Conservation (phyloP, 35 echinoderm and acorn worm genomes). For the Apostichopus parvimensis region DNA sequence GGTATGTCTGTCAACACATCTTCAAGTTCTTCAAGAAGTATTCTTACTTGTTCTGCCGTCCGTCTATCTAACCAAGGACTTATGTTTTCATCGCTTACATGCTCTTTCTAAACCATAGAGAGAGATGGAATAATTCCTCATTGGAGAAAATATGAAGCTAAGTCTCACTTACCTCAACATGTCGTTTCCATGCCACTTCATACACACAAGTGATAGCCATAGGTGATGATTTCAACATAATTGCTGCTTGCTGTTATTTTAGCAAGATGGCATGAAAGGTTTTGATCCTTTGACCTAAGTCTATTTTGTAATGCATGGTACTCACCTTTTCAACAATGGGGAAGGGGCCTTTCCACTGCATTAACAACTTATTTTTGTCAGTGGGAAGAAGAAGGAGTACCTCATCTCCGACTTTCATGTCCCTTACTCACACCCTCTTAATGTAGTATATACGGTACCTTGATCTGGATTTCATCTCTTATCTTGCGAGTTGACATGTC, state of each 20-base stretch:
- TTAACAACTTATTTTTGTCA: constrained; percentile 69
- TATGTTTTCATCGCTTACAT: no score
- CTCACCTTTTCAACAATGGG: constrained; percentile 38
- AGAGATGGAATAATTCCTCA: no score
- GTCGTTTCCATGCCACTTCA: no score
- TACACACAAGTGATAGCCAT: no score
- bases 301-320: constrained; percentile 55
- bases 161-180: no score
- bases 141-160: no score
- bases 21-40: no score
- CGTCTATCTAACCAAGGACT: no score
- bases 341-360: constrained; percentile 70
- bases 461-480: constrained; percentile 43
- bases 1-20: constrained; percentile 58
- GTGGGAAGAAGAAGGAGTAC: constrained; percentile 68
- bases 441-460: constrained; percentile 50
- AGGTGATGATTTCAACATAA: no score
- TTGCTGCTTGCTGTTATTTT: not conserved
- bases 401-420: constrained; percentile 59
- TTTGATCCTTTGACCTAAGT: constrained; percentile 3
- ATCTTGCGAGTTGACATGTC: constrained; percentile 55
- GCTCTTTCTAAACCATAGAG: no score
- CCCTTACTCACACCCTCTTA: constrained; percentile 25
- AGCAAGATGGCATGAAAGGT: constrained; percentile 38
- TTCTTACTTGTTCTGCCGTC: no score